Evolutionary conservation across 2,797 vertebrate species (phyloP), one percentile per base, ranked within the genome.

Genomic region (Fratercula arctica): DNA sequence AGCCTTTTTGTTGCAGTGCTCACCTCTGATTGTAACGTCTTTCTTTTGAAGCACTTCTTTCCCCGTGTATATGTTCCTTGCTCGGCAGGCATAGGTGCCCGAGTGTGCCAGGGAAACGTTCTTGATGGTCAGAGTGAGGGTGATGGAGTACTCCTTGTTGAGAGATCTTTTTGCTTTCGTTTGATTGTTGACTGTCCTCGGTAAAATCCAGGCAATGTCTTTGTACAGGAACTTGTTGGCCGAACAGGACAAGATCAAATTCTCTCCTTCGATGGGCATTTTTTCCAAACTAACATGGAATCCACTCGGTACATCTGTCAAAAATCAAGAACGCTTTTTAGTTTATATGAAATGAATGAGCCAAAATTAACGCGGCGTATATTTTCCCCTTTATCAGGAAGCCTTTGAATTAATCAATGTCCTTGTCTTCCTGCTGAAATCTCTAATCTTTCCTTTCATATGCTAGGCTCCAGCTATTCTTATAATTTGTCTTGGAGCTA

Each of bases 191-290:
- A 95, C 95, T 51, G 96, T 98, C 96, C 97, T 94, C 18, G 97
- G 97, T 87, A 98, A 97, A 95, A 98, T 97, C 99, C 99, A 99
- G 53, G 98, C 97, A 94, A 99, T 81, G 57, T 98, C 97, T 63
- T 97, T 98, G 98, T 99, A 99, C 66, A 99, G 97, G 98, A 99
- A 98, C 93, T 98, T 99, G 98, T 98, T 99, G 93, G 98, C 99
- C 0, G 96, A 97, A 96, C 99, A 99, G 90, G 98, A 99, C 97
- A 99, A 97, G 54, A 97, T 97, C 89, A 99, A 98, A 81, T 99
- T 98, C 79, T 98, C 98, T 50, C 99, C 99, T 98, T 99, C 99
- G 45, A 98, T 97, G 6, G 99, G 98, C 59, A 98, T 97, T 96
- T 98, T 98, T 96, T 98, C 97, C 97, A 98, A 95, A 81, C 84